Conservation (phyloP, 2,113 vertebrate genomes). For the Cavia aperea region DNA sequence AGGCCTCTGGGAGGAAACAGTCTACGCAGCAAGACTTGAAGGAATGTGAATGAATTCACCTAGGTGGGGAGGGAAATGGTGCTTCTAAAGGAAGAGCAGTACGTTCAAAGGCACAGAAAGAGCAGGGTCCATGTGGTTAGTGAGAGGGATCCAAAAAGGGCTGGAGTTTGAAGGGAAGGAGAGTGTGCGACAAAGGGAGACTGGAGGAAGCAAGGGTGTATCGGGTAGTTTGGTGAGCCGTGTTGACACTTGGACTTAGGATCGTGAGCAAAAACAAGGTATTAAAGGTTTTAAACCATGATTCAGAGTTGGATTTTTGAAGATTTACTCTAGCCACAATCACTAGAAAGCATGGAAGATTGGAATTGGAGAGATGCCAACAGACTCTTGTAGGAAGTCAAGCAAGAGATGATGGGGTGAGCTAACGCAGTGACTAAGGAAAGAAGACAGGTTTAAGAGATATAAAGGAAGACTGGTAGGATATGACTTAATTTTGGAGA, state of each 20-base stretch:
- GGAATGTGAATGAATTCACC: neutral
- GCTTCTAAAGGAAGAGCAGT: neutral
- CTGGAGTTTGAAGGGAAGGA: neutral
- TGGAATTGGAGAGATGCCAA: neutral
- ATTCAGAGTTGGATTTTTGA: neutral
- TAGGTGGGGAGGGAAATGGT: neutral
- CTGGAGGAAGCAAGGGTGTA: neutral
- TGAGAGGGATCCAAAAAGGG: neutral
- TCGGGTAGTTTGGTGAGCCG: neutral
- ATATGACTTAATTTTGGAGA: neutral
- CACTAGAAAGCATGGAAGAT: neutral
- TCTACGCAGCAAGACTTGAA: neutral
- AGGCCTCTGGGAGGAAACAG: neutral
- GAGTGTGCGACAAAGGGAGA: neutral
- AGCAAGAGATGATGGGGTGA: neutral
- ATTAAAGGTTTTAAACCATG: neutral
- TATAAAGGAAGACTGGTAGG: neutral
- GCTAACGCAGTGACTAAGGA: neutral
- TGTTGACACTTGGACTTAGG: neutral
- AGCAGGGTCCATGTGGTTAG: neutral
- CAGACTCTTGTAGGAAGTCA: neutral
- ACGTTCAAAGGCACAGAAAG: neutral
- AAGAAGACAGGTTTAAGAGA: neutral
- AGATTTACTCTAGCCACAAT: neutral
- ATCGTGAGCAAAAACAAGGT: neutral